These are phyloP conservation scores for Cryptoprocta ferox DNA, from an alignment of 2,797 vertebrate genomes.

Conservation along the genomic window DNA sequence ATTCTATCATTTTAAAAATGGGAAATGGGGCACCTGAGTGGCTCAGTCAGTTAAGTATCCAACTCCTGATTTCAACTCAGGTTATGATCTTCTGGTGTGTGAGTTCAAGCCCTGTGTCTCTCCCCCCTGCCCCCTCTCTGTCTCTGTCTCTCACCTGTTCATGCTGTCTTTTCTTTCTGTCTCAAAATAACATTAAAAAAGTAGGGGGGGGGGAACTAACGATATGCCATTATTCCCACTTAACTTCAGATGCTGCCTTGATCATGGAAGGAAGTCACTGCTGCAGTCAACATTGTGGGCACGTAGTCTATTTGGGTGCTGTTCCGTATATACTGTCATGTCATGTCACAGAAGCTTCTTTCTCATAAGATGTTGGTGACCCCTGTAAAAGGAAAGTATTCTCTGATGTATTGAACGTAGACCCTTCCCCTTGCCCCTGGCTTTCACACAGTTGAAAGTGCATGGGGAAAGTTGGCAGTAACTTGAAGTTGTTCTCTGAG, in stretches of 20 bases:
- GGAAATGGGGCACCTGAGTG: not conserved
- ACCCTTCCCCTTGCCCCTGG: not conserved
- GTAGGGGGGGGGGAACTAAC: not conserved
- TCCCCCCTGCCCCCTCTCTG: no score
- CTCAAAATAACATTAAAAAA: no score
- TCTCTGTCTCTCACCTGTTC: no score
- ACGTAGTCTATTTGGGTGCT: not conserved
- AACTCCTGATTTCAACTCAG: no score
- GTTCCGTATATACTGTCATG: not conserved
- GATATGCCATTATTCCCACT: not conserved
- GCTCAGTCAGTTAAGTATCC: no score
- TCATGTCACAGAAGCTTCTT: not conserved
- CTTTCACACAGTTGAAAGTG: not conserved
- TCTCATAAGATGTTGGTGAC: not conserved
- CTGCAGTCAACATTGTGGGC: not conserved
- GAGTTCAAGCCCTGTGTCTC: no score
- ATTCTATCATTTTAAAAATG: constrained; percentile 16
- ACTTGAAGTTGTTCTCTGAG: not conserved
- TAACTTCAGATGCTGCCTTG: not conserved
- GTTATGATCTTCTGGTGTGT: no score
- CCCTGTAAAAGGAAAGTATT: not conserved
- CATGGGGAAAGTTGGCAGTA: not conserved
- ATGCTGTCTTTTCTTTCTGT: no score
- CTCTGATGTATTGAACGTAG: not conserved
- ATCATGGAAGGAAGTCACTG: not conserved